Conservation (phyloP, 2,888 invertebrate genomes). For the Eupithecia tripunctaria region DNA sequence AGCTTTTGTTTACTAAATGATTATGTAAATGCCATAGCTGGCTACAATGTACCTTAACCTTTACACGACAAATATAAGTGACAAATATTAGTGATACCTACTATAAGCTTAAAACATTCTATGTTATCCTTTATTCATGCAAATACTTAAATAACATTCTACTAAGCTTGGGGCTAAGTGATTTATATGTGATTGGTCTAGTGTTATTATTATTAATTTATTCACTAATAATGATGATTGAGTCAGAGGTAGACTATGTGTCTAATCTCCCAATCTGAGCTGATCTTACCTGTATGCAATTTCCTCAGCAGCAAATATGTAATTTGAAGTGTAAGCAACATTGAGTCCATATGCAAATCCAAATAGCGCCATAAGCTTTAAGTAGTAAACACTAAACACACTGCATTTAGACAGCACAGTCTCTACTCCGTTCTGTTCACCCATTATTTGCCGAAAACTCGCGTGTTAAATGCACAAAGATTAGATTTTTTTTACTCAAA, state of each 20-base stretch:
- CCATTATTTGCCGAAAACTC: slow-evolving; percentile 19
- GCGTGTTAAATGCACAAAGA: not conserved
- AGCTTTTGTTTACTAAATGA: too few species aligned
- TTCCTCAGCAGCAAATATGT: slow-evolving; percentile 86
- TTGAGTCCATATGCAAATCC: slow-evolving; percentile 85
- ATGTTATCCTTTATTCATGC: too few species aligned
- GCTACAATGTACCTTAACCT: too few species aligned
- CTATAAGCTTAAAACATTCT: too few species aligned
- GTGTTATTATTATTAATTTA: too few species aligned
- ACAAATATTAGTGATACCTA: too few species aligned
- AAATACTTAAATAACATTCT: too few species aligned
- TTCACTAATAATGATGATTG: too few species aligned
- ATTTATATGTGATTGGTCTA: too few species aligned
- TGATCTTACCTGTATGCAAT: slow-evolving; percentile 67
- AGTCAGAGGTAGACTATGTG: not conserved
- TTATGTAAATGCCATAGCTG: too few species aligned
- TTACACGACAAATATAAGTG: too few species aligned
- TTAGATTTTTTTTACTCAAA: not conserved
- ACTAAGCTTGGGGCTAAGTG: too few species aligned
- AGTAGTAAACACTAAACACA: slow-evolving; percentile 85
- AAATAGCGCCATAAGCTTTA: slow-evolving; percentile 79
- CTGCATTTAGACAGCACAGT: slow-evolving; percentile 73
- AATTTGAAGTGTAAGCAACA: slow-evolving; percentile 85
- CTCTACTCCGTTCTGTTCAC: slow-evolving; percentile 60
- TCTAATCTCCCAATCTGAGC: not conserved